A percentile compares a stretch with the other conserved stretches of the same genome.
Evolutionary conservation across 2,113 vertebrate genomes (phyloP).

Genomic region (Phylloscopus whistleri): DNA sequence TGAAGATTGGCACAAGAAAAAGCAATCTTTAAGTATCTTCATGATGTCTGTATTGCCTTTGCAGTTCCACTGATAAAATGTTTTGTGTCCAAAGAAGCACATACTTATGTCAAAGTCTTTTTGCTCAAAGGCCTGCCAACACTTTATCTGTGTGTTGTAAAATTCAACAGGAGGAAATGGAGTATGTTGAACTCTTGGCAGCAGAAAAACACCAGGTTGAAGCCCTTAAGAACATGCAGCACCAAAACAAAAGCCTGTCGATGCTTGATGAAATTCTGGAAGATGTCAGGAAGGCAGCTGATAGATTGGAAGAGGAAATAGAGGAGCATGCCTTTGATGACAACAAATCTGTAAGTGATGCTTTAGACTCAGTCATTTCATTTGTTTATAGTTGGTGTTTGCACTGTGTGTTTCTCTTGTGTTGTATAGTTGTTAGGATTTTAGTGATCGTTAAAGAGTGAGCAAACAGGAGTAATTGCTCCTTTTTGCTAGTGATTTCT

Average conservation of each 20-base stretch:
- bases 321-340: conserved; percentile 96
- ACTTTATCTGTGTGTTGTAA: background rate
- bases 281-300: conserved; percentile 91
- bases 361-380: background rate
- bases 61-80: background rate
- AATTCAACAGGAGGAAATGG: conserved; percentile 87
- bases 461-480: background rate
- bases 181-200: conserved; percentile 92
- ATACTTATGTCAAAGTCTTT: background rate
- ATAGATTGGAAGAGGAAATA: conserved; percentile 92
- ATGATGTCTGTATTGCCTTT: background rate
- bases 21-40: background rate
- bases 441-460: background rate
- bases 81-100: background rate
- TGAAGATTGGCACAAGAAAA: background rate
- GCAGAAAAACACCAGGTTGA: conserved; percentile 95
- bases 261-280: conserved; percentile 95
- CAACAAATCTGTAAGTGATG: conserved; percentile 85
- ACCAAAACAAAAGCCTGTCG: conserved; percentile 90
- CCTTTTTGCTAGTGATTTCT: background rate
- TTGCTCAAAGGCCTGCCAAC: background rate
- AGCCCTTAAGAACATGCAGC: conserved; percentile 84
- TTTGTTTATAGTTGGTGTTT: background rate
- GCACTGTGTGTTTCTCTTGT: background rate
- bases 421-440: background rate